phyloP scores from a whole-genome alignment of 1,140 invertebrate species.

The Formica exsecta region DNA sequence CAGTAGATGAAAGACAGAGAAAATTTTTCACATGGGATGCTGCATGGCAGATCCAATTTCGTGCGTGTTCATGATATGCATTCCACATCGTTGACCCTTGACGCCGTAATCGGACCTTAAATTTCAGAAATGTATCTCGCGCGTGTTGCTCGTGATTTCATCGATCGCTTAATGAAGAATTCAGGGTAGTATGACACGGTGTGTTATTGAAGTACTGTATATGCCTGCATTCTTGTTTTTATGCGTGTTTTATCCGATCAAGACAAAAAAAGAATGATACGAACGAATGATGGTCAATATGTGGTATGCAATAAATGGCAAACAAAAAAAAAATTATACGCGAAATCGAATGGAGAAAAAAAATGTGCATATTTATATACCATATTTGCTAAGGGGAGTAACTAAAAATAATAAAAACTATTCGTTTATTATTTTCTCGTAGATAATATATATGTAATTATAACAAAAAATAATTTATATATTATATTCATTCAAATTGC shows the following conservation, averaged over 20 bases:
- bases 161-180: slow-evolving; percentile 35
- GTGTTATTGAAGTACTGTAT: neutral
- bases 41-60: slow-evolving; percentile 42
- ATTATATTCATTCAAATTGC: neutral
- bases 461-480: neutral
- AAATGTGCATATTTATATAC: slow-evolving; percentile 2
- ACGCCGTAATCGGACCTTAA: slow-evolving; percentile 46
- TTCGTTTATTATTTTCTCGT: neutral
- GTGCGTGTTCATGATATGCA: slow-evolving; percentile 30
- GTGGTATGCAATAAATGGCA: neutral
- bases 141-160: neutral
- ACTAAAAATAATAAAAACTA: neutral
- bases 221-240: neutral
- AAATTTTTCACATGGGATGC: slow-evolving; percentile 6
- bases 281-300: neutral
- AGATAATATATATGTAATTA: neutral
- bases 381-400: neutral
- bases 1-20: neutral
- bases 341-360: neutral
- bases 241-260: neutral
- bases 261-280: slow-evolving; percentile 4
- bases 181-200: slow-evolving; percentile 22
- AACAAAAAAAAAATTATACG: neutral
- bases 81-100: slow-evolving; percentile 50
- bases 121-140: slow-evolving; percentile 49